phyloP scores from a whole-genome alignment of 1,140 invertebrate species.

The Drosophila insularis region DNA sequence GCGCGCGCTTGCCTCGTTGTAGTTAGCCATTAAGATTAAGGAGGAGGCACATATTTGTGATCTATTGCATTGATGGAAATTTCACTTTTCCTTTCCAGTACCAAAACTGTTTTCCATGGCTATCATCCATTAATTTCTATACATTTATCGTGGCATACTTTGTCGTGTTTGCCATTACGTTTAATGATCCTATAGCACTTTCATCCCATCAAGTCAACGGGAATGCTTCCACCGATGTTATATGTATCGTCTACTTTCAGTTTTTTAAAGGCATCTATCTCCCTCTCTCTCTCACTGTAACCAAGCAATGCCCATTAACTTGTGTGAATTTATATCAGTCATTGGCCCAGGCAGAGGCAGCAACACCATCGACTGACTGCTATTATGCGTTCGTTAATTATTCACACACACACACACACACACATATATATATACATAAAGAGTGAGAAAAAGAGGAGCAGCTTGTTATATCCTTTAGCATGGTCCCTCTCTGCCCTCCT shows the following conservation, averaged over 20 bases:
- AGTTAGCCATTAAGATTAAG: constrained; percentile 14
- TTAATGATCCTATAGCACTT: constrained; percentile 53
- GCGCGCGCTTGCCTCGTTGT: too few species aligned
- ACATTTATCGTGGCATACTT: constrained; percentile 57
- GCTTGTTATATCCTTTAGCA: neutral
- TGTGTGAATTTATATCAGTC: constrained; percentile 77
- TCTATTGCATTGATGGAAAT: constrained; percentile 55
- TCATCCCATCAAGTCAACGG: constrained; percentile 34
- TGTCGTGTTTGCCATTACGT: constrained; percentile 56
- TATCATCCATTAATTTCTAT: constrained; percentile 18
- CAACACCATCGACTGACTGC: constrained; percentile 49
- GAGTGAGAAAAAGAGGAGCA: neutral
- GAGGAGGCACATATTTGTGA: constrained; percentile 37
- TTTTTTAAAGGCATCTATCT: constrained; percentile 7
- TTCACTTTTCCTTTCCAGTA: neutral
- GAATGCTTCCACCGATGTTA: constrained; percentile 32
- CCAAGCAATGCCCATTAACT: constrained; percentile 65
- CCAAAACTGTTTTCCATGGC: neutral
- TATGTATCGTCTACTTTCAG: neutral
- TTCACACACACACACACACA: constrained; percentile 60
- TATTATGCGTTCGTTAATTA: constrained; percentile 80
- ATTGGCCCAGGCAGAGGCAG: constrained; percentile 41
- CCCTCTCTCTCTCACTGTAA: constrained; percentile 13
- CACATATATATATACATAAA: constrained; percentile 20
- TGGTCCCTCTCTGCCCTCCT: neutral